Evolutionary conservation across 2,888 invertebrate genomes (phyloP).

Genomic region (Thelaira solivaga): DNA sequence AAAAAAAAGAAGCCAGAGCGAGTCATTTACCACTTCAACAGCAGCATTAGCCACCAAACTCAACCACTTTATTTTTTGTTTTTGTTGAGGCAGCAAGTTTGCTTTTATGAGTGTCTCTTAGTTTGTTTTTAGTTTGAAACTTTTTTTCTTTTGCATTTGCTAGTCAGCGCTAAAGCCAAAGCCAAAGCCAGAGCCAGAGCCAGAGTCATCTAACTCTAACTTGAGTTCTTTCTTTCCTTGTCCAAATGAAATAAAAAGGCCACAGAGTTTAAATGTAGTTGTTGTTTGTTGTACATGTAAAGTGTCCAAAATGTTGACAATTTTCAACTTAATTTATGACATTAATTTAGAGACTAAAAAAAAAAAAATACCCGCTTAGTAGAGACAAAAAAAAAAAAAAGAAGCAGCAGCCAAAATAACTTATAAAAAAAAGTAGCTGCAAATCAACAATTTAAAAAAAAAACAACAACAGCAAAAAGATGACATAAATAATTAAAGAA

Average conservation of each 20-base stretch:
- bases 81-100: slow-evolving; percentile 5
- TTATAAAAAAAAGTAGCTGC: slow-evolving; percentile 47
- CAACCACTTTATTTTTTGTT: slow-evolving; percentile 41
- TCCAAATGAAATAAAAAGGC: neutral
- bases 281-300: slow-evolving; percentile 60
- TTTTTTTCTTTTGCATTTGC: neutral
- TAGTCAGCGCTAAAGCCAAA: too few species aligned
- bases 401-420: slow-evolving; percentile 28
- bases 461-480: neutral
- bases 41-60: neutral
- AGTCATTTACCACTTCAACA: neutral
- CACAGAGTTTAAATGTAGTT: slow-evolving; percentile 52
- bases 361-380: neutral
- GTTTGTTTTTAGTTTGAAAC: slow-evolving; percentile 10
- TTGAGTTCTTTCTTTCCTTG: slow-evolving; percentile 18
- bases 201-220: neutral
- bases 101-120: neutral
- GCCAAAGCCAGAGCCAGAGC: too few species aligned
- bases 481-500: neutral
- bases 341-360: slow-evolving; percentile 68
- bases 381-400: neutral
- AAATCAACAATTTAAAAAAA: slow-evolving; percentile 43
- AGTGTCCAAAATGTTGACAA: slow-evolving; percentile 65
- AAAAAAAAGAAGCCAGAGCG: neutral
- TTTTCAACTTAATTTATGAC: slow-evolving; percentile 73